Base-by-base conservation (phyloP, 2,888 invertebrate genomes). In the Coleophora flavipennella region DNA sequence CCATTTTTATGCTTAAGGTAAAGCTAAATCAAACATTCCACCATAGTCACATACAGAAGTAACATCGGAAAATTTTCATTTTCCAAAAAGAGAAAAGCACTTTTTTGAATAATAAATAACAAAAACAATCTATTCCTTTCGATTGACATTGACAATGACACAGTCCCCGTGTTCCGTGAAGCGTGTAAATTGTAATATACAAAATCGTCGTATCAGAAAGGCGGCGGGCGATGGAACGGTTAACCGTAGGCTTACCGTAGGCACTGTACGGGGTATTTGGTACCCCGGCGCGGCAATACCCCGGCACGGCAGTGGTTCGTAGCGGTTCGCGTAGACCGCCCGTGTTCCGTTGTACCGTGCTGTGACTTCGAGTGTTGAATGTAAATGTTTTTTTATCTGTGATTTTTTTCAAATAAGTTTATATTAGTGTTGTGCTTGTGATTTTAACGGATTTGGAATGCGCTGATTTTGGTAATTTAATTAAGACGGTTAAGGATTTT, bases 231-330 rank as follows among this genome's bases (percentile, higher is more conserved):
- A 6, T 6, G 20, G 20, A 20, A 20, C 6, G 20, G 20, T 20
- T 20, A 4, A 20, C 20, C 20, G 20, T 20, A 20, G 20, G 6
- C n/a, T n/a, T n/a, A n/a, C n/a, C n/a, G n/a, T 20, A 20, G 78
- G 74, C 76, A 77, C 63, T 63, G 61, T 59, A 66, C 56, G 59
- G 58, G 20, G 3, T 42, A 40, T 33, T 31, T 36, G 20, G 6
- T 20, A 6, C 20, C 37, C 20, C 38, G 28, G 52, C 62, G 65
- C 73, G 77, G 20, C 20, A 20, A 20, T 20, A 6, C 20, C 37
- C 20, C 38, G 28, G 52, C 62, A 65, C 73, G 77, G 60, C 80
- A 84, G 83, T 83, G 72, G 79, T 79, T 76, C 80, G 77, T 57
- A 59, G 67, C 61, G 58, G 76, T 73, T 57, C 78, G 80, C 72